Evolutionary conservation across 2,888 invertebrate genomes (phyloP), one percentile per base, ranked within the genome.

Genomic region (Maniola hyperantus): DNA sequence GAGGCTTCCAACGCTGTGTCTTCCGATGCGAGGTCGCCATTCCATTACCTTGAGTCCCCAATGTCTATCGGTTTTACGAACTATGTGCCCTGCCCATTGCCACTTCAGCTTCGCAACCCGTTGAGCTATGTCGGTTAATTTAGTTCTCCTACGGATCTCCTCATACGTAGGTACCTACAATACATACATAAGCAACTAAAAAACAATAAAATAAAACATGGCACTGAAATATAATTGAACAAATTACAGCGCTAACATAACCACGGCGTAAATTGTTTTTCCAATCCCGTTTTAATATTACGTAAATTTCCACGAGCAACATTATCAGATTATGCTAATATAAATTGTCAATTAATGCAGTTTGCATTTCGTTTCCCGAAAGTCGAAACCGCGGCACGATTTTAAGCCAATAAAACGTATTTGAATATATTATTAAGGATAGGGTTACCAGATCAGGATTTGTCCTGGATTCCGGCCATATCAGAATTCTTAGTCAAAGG

Each of bases 401-500:
- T 72, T 73, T 71, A 70, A 78, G 75, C 74, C 79, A 78, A 78
- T 81, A 78, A 83, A 83, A 79, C 77, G 76, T 77, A 81, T 82
- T 81, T 81, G 79, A 83, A 82, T 81, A 81, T 82, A 82, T 79
- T 82, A 82, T 79, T 48, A 8, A 8, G 48, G 18, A 15, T 48
- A 48, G 48, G 48, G 48, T 18, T 48, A 48, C 48, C 48, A 48
- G 48, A 8, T 8, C 18, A 18, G 48, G 48, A 48, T 48, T 18
- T 18, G 15, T 18, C 8, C 48, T 8, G 26, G 2, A 26, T 26
- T 26, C 26, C 26, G 1, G 18, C 2, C 15, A 48, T 48, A 4
- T 18, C 15, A 48, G 18, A 48, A 18, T 48, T 4, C 18, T n/a
- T 15, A 46, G 46, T 39, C 39, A 39, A 1, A 26, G 26, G 10